These are phyloP conservation scores for Arenaria interpres DNA, from an alignment of 2,113 vertebrate genomes.

Conservation along the genomic window DNA sequence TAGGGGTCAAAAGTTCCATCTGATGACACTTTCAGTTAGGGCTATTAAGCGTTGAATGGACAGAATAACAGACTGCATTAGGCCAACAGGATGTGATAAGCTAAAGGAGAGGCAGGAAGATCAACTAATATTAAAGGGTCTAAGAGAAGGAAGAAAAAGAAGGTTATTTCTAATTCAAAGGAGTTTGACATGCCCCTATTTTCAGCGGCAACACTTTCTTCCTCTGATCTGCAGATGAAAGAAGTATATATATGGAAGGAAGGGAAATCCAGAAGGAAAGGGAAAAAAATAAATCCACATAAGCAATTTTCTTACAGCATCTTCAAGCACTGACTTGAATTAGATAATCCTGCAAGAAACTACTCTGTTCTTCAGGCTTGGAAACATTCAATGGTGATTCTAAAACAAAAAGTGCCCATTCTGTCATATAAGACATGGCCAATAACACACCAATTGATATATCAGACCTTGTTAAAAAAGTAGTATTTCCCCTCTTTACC, in stretches of 20 bases:
- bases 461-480: neutral
- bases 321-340: neutral
- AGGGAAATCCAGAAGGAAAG: neutral
- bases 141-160: neutral
- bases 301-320: neutral
- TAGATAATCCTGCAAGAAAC: neutral
- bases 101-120: neutral
- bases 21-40: neutral
- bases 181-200: neutral
- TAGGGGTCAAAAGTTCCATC: neutral
- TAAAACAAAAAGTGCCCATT: neutral
- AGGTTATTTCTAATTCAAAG: neutral
- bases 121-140: neutral
- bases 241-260: neutral
- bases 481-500: neutral
- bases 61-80: neutral
- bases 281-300: neutral
- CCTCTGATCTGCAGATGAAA: constrained; percentile 14
- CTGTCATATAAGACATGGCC: neutral
- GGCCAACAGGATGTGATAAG: neutral
- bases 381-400: neutral
- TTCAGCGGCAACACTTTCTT: neutral
- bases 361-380: neutral
- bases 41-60: neutral
- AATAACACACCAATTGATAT: neutral